phyloP scores from a whole-genome alignment of 2,113 vertebrate species.

The Gobio gobio region DNA sequence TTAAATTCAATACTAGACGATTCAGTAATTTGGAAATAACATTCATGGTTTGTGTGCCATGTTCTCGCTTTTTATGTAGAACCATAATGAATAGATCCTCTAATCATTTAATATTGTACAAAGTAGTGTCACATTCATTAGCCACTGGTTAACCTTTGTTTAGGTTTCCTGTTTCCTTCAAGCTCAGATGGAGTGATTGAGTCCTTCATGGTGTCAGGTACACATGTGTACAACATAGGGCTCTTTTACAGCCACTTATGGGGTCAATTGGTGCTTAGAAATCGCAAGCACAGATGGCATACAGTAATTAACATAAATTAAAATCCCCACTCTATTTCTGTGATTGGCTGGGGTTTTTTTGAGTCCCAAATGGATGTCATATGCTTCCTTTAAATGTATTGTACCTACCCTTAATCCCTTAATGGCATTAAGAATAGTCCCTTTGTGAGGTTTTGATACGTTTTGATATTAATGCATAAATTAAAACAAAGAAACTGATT shows the following conservation, averaged over 20 bases:
- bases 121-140: conserved; percentile 18
- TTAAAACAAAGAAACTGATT: not conserved
- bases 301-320: conserved; percentile 26
- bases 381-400: conserved; percentile 9
- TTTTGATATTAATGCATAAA: not conserved
- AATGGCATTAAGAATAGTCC: not conserved
- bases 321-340: not conserved
- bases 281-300: conserved; percentile 18
- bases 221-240: not conserved
- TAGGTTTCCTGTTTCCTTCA: conserved; percentile 22
- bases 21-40: conserved; percentile 11
- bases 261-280: conserved; percentile 37
- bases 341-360: not conserved
- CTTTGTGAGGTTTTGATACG: not conserved
- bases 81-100: not conserved
- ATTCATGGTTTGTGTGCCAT: not conserved
- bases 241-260: conserved; percentile 17
- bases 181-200: conserved; percentile 19
- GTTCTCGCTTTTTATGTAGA: not conserved
- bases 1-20: conserved; percentile 6
- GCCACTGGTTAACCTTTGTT: conserved; percentile 3
- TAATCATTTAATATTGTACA: conserved; percentile 1
- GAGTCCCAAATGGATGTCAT: conserved; percentile 5
- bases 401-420: not conserved
- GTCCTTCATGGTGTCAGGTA: conserved; percentile 20